Base-by-base conservation (phyloP, 1,140 invertebrate genomes). In the Oppia nitens region DNA sequence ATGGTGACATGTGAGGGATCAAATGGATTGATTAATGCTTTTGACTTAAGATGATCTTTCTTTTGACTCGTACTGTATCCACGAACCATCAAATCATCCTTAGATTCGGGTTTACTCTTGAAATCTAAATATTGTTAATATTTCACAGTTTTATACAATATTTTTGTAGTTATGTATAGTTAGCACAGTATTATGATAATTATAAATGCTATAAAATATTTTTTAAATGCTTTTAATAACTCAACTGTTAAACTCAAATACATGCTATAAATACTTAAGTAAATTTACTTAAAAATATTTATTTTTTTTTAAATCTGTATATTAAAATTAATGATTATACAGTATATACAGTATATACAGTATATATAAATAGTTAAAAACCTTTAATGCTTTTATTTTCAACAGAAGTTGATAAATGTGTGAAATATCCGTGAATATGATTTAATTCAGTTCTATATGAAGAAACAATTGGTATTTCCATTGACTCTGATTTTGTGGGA, bases 1-100 rank as follows among this genome's bases (percentile, higher is more conserved):
- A 97, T 91, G 29, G 89, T 91, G 57, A 96, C 89, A 68, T 94
- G 87, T 0, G 90, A 92, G 0, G 93, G 93, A 71, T 95, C 90
- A 72, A 98, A 98, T 0, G 95, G 95, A 75, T 98, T 98, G 59
- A 98, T 75, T 3, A 78, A 48, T 3, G 62, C 62, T 58, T 63
- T 63, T 27, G 62, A 55, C 25, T 55, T 3, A 47, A 11, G 55
- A 57, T 21, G 40, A 29, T 27, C 14, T n/a, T 45, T 24, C 14
- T 23, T 17, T 26, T 21, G 26, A 47, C 45, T 12, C 23, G n/a
- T 53, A n/a, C 47, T 40, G 23, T 47, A 56, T 17, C 54, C 40
- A 26, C 48, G 59, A 25, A 63, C 47, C 28, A 49, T 57, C 17
- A 63, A 23, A 45, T 63, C 62, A 53, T 63, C 62, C 24, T 57